Base-by-base conservation (phyloP, 2,888 invertebrate genomes). In the Andrena camellia region DNA sequence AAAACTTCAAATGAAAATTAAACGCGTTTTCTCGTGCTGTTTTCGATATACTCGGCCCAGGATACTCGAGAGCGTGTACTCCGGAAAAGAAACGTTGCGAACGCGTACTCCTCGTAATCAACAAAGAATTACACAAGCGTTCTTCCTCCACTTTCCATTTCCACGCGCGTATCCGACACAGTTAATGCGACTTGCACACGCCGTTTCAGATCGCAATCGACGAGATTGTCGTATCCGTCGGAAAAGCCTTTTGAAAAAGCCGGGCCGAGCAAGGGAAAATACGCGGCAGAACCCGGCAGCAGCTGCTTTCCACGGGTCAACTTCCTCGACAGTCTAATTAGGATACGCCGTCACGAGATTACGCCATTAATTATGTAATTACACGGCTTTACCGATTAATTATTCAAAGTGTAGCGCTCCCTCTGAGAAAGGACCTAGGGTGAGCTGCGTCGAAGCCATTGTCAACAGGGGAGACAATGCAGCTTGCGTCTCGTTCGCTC, bases 111-210 rank as follows among this genome's bases (percentile, higher is more conserved):
- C 63, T 66, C 33, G 78, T 63, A 80, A 82, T 80, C 81, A 84
- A 59, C 87, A 71, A 73, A 83, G 81, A 88, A 83, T 91, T 90
- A 84, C 88, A 78, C 89, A 90, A 90, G 86, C 63, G 74, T 50
- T 83, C 90, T 92, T 91, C 90, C 90, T 85, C 85, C 85, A 91
- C 92, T 92, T 92, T 92, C 92, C 90, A 92, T 91, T 91, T 92
- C 88, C 86, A 90, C 85, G 84, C 84, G 83, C 84, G 87, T 85
- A 88, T 89, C 89, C 89, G 88, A 90, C 88, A 88, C 86, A 87
- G 86, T 87, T 87, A 86, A 86, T 77, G 72, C 85, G 73, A 72
- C 76, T 73, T 57, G 73, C 57, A 80, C 60, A 75, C 76, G 82
- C 76, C 76, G 72, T 84, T 42, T 85, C 81, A 78, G 67, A 33